A percentile compares a stretch with the other conserved stretches of the same genome.
Conservation (phyloP, 2,888 invertebrate genomes). For the Ophion ventricosus region DNA sequence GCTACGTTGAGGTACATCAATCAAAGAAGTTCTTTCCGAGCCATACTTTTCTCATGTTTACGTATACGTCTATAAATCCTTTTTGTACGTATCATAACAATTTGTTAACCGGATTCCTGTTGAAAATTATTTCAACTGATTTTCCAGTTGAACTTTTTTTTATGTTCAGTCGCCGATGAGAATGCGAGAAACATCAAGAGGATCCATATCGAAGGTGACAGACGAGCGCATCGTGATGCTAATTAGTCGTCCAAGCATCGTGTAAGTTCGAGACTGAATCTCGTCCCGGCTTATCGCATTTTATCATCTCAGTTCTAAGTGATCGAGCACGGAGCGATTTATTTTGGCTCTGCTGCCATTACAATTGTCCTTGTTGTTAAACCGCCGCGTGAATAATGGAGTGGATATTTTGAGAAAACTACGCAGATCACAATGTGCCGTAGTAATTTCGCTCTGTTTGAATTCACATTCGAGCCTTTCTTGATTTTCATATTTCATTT, state of each 20-base stretch:
- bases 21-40: no score
- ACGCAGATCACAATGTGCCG: constrained; percentile 41
- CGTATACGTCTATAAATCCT: background rate
- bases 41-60: no score
- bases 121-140: background rate
- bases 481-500: constrained; percentile 38
- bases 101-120: background rate
- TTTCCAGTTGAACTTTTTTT: background rate
- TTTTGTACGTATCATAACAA: background rate
- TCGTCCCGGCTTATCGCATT: constrained; percentile 17
- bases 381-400: constrained; percentile 27
- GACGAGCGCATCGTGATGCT: constrained; percentile 15
- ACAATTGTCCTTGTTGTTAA: constrained; percentile 40
- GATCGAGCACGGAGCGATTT: constrained; percentile 38
- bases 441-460: constrained; percentile 39
- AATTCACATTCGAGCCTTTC: constrained; percentile 5
- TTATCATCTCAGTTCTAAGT: constrained; percentile 57
- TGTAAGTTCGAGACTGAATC: constrained; percentile 40
- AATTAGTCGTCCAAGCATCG: constrained; percentile 49
- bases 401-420: constrained; percentile 29
- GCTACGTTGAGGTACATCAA: no score
- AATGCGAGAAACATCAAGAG: background rate
- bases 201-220: constrained; percentile 37
- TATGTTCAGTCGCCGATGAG: no score
- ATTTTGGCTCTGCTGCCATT: constrained; percentile 26